A percentile compares a stretch with the other conserved stretches of the same genome.
Evolutionary conservation across 2,113 vertebrate genomes (phyloP).

Genomic region (Oryzias curvinotus): DNA sequence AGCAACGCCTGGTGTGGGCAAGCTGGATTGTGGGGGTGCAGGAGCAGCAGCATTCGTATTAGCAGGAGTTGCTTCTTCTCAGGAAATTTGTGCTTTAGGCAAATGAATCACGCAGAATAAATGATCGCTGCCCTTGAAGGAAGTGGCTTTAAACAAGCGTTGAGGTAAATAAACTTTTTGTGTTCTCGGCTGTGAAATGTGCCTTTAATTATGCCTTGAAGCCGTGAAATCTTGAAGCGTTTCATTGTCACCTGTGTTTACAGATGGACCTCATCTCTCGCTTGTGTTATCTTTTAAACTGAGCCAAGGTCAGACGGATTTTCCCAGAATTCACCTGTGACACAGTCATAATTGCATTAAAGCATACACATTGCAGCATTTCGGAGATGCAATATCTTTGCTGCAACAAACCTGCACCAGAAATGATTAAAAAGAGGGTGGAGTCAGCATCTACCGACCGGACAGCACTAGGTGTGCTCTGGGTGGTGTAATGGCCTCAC

Average conservation of each 20-base stretch:
- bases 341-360: no score
- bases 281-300: not conserved
- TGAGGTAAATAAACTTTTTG: conserved; percentile 23
- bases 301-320: not conserved
- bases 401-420: no score
- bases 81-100: conserved; percentile 63
- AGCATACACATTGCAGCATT: no score
- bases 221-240: conserved; percentile 2
- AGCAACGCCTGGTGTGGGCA: conserved; percentile 27
- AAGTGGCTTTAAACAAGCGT: conserved; percentile 21
- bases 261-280: not conserved
- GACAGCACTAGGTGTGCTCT: no score
- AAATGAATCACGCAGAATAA: conserved; percentile 53
- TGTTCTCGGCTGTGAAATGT: conserved; percentile 3
- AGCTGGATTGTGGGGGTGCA: conserved; percentile 40
- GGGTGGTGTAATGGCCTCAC: no score
- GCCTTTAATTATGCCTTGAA: conserved; percentile 23
- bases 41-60: conserved; percentile 35
- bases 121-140: conserved; percentile 46
- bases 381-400: no score
- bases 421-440: no score
- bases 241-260: conserved; percentile 11
- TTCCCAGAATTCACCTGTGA: no score
- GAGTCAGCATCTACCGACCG: no score
- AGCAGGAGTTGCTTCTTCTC: conserved; percentile 58